Evolutionary conservation across 2,113 vertebrate genomes (phyloP).

Genomic region (Isichthys henryi): DNA sequence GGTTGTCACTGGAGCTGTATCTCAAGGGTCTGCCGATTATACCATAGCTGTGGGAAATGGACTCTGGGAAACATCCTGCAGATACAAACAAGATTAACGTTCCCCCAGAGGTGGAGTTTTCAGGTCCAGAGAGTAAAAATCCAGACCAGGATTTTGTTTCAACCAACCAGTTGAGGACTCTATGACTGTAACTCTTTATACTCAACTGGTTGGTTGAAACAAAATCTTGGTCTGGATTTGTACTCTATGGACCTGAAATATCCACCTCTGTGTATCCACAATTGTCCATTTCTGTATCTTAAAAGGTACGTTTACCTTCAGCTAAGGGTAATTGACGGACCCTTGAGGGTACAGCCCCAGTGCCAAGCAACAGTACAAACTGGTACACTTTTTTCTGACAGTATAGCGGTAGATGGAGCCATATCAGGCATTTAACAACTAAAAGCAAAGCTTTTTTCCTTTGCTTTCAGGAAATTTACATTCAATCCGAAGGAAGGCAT

Average conservation of each 20-base stretch:
- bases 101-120: too few species aligned
- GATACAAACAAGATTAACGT: too few species aligned
- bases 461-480: constrained; percentile 70
- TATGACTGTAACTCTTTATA: too few species aligned
- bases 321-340: background rate
- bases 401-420: background rate
- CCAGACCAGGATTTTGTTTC: too few species aligned
- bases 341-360: background rate
- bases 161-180: too few species aligned
- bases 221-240: too few species aligned
- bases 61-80: background rate
- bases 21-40: background rate
- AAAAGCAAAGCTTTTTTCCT: constrained; percentile 12
- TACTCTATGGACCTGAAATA: too few species aligned
- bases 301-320: background rate
- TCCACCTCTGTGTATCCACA: too few species aligned
- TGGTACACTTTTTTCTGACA: background rate
- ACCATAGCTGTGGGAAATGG: background rate
- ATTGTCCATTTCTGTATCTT: background rate
- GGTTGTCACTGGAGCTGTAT: background rate
- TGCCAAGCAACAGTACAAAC: background rate
- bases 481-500: constrained; percentile 88
- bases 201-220: too few species aligned
- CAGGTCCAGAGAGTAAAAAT: too few species aligned
- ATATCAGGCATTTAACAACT: background rate